Percentiles rank a stretch among this genome's conserved stretches.
Evolutionary conservation across 2,888 invertebrate genomes (phyloP).

Genomic region (Monochamus alternatus): DNA sequence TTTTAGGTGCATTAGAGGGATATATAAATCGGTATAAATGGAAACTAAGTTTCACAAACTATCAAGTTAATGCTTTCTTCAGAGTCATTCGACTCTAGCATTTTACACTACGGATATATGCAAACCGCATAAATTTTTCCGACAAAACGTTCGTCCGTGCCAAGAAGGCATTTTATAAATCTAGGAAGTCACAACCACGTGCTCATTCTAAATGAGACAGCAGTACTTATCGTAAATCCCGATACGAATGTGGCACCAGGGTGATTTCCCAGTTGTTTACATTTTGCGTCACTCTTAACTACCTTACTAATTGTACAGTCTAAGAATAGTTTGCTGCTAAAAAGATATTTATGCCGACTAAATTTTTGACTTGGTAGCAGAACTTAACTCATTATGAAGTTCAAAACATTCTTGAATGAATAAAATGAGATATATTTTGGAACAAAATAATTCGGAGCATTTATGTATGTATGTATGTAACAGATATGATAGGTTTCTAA

Average conservation of each 20-base stretch:
- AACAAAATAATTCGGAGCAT: too few relatives aligned
- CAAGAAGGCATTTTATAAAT: constrained; percentile 10
- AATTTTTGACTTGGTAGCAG: not conserved
- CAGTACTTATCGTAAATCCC: constrained; percentile 13
- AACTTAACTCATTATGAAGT: too few relatives aligned
- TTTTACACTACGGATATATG: not conserved
- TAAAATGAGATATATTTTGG: too few relatives aligned
- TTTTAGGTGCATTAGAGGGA: too few relatives aligned
- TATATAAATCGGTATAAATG: too few relatives aligned
- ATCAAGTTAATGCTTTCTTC: too few relatives aligned
- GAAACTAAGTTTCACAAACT: too few relatives aligned
- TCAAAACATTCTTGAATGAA: too few relatives aligned
- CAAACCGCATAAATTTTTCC: constrained; percentile 6
- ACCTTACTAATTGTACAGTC: not conserved
- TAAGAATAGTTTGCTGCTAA: not conserved
- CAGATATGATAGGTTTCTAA: too few relatives aligned
- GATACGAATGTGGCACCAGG: constrained; percentile 2
- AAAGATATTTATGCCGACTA: not conserved
- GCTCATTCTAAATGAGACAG: constrained; percentile 6
- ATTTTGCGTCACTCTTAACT: constrained; percentile 3
- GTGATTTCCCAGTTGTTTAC: not conserved
- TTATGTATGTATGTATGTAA: too few relatives aligned
- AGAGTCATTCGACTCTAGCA: too few relatives aligned
- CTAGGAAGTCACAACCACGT: constrained; percentile 13
- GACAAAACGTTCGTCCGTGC: constrained; percentile 10